Evolutionary conservation across 2,113 vertebrate species (phyloP).

Genomic region (Syngnathus floridae): DNA sequence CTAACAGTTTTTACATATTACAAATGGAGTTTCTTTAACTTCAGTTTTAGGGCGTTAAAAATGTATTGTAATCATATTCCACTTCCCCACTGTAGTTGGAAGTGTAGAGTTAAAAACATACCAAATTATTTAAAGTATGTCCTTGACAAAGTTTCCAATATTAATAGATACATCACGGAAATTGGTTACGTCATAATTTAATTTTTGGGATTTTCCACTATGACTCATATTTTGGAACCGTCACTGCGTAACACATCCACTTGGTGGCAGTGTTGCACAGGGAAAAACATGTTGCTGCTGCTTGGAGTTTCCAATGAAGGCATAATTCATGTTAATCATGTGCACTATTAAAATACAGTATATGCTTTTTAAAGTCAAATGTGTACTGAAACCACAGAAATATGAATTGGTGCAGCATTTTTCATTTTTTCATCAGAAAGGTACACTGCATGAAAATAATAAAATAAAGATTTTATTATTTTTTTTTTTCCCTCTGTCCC

Average conservation of each 20-base stretch:
- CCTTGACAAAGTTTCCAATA: background rate
- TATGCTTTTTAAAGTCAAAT: background rate
- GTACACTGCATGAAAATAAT: too few species aligned
- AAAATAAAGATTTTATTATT: background rate
- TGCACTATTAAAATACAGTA: background rate
- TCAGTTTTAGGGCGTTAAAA: background rate
- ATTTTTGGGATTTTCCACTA: background rate
- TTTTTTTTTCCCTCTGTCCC: background rate
- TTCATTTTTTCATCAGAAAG: background rate
- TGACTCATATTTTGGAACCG: background rate
- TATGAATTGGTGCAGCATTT: background rate
- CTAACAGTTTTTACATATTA: too few species aligned
- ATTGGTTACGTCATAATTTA: background rate
- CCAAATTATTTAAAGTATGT: background rate
- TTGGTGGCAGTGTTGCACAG: conserved; percentile 36
- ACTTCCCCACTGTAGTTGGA: background rate
- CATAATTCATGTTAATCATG: background rate
- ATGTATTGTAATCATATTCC: background rate
- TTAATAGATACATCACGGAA: background rate
- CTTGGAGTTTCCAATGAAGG: background rate
- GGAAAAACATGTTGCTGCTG: background rate
- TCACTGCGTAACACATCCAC: conserved; percentile 23
- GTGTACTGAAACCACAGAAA: background rate
- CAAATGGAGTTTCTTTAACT: too few species aligned
- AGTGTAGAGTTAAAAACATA: background rate